Evolutionary conservation across 2,888 invertebrate species (phyloP), one percentile per base, ranked within the genome.

Genomic region (Eupsilia transversa): DNA sequence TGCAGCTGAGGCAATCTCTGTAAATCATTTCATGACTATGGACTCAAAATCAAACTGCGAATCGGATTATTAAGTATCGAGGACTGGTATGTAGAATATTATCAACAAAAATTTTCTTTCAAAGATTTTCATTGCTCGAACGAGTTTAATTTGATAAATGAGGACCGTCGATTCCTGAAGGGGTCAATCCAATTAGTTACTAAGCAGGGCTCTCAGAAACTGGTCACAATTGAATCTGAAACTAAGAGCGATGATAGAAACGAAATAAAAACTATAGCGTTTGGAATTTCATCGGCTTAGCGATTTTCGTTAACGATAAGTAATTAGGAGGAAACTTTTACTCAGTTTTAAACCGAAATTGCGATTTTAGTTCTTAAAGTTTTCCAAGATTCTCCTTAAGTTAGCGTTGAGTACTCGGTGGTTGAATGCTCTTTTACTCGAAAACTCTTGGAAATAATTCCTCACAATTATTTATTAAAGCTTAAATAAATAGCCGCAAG

Each of bases 61-160:
- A 30, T 30, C 6, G 10, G 6, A 41, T 41, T 41, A 41, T 60
- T 60, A 41, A 38, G 10, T 23, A 23, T 38, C 10, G 9, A 65
- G 3, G 17, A 20, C 65, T 27, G 17, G 10, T 20, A 20, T 33
- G 5, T 20, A 64, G 5, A 7, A 71, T 43, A 43, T 49, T 46
- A 35, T 20, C 1, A 20, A 30, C 2, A 20, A 27, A n/a, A 17
- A 5, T 52, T 63, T 52, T 67, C 12, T 4, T 33, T 57, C 14
- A 23, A 41, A 67, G 20, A 69, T 66, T 68, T 65, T 72, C 61
- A 54, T 54, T 20, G 54, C 38, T 69, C 57, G 23, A 78, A 74
- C 43, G 59, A 65, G 60, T 71, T 71, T 74, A 68, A 81, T 82
- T 78, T 68, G 41, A 82, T 82, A 27, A 82, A 71, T 70, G 56